Evolutionary conservation across 2,113 vertebrate species (phyloP), one percentile per base, ranked within the genome.

Genomic region (Emydocephalus ijimae): DNA sequence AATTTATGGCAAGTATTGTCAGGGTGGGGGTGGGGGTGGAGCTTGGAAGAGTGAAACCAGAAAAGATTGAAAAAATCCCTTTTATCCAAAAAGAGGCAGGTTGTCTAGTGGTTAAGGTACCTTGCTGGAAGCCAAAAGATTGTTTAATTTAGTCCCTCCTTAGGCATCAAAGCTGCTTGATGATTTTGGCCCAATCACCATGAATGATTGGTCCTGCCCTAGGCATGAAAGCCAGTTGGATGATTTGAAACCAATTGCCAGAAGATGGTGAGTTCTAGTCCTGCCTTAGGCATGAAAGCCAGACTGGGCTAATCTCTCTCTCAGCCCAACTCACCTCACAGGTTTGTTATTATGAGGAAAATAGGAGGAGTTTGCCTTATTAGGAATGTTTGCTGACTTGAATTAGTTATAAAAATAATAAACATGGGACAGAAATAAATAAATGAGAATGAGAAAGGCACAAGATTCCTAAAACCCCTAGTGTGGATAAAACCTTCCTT

Each of bases 11-110:
- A 81, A 81, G 29, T 43, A 4, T 43, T 81, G 74, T 39, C n/a
- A 5, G 8, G 15, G 20, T n/a, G 20, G 20, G 45, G 55, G 2
- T 15, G 64, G 5, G 12, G 14, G 1, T 1, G 0, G 1, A 2
- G 29, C n/a, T 34, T 52, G 50, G 26, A 11, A 64, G n/a, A 74
- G 15, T 18, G 5, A 34, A 39, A 20, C n/a, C 18, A 39, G 1
- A 52, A 11, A 52, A 52, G 50, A 12, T 81, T 39, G 69, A 81
- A 6, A 39, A 81, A 39, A 81, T 6, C n/a, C 29, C 3, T 81
- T 20, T 15, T 74, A 18, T 39, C 15, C n/a, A 34, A 81, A 20
- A 39, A 81, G 26, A n/a, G 26, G 26, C 4, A 64, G 61, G 11
- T n/a, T 64, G 26, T n/a, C 11, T 64, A n/a, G 61, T 64, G 11